phyloP scores from a whole-genome alignment of 2,888 invertebrate genomes.

The Aelia acuminata region DNA sequence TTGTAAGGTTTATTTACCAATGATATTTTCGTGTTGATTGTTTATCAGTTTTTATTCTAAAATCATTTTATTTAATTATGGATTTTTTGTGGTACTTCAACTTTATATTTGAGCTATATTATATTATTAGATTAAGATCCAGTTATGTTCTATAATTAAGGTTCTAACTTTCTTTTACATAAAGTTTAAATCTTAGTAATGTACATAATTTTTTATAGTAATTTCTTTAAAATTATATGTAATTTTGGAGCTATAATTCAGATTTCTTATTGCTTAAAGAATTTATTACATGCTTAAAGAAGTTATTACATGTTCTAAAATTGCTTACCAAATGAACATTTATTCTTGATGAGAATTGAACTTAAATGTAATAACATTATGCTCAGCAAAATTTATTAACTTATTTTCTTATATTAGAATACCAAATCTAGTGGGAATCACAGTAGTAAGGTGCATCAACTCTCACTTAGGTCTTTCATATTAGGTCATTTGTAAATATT shows the following conservation, averaged over 20 bases:
- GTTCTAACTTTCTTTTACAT: slow-evolving; percentile 2
- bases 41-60: neutral
- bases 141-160: neutral
- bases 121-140: neutral
- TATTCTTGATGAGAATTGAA: neutral
- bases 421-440: slow-evolving; percentile 14
- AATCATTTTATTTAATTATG: neutral
- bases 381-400: neutral
- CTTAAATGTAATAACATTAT: neutral
- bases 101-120: neutral
- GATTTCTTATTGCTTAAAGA: neutral
- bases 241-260: neutral
- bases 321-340: neutral
- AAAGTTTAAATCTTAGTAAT: neutral
- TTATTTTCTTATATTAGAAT: neutral
- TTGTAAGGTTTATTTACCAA: too few relatives aligned
- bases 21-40: neutral
- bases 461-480: slow-evolving; percentile 60
- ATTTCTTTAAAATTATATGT: neutral
- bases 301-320: neutral
- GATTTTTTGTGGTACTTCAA: neutral
- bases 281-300: neutral
- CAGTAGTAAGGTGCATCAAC: slow-evolving; percentile 24
- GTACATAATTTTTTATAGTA: neutral
- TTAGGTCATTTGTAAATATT: slow-evolving; percentile 58